Conservation (phyloP, 2,888 invertebrate genomes). For the Hemaris fuciformis region DNA sequence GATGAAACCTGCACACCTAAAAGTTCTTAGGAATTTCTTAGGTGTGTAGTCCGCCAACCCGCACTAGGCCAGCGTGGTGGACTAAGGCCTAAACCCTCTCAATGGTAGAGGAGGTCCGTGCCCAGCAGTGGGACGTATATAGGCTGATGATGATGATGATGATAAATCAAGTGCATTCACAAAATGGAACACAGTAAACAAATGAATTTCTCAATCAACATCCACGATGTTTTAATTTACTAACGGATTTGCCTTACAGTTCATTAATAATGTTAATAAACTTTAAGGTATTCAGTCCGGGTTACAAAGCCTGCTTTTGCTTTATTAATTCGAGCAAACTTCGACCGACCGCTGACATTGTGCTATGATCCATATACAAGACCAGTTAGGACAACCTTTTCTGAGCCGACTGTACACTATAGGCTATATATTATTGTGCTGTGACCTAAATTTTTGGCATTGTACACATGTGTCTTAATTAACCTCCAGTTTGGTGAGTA, state of each 20-base stretch:
- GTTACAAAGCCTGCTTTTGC: conserved; percentile 15
- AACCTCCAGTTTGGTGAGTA: background rate
- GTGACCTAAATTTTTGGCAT: conserved; percentile 9
- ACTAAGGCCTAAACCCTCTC: too few relatives aligned
- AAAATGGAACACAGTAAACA: background rate
- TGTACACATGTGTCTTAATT: conserved; percentile 1
- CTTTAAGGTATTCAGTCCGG: conserved; percentile 5
- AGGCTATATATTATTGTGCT: conserved; percentile 2
- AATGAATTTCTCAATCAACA: background rate
- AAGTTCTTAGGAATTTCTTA: too few relatives aligned
- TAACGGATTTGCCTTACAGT: conserved; percentile 13
- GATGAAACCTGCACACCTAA: too few relatives aligned
- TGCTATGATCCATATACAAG: conserved; percentile 60
- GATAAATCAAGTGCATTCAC: conserved; percentile 4
- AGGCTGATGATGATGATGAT: background rate
- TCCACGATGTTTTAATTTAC: conserved; percentile 20
- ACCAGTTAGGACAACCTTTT: conserved; percentile 47
- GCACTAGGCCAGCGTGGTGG: too few relatives aligned
- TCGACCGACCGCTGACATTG: conserved; percentile 53
- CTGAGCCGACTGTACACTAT: background rate
- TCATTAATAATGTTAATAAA: conserved; percentile 9
- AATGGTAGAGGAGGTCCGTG: too few relatives aligned
- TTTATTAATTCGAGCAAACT: conserved; percentile 29
- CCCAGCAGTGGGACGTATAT: too few relatives aligned
- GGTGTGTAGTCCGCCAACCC: too few relatives aligned